These are phyloP conservation scores for Ecliptopera silaceata DNA, from an alignment of 2,888 invertebrate species.

Conservation along the genomic window DNA sequence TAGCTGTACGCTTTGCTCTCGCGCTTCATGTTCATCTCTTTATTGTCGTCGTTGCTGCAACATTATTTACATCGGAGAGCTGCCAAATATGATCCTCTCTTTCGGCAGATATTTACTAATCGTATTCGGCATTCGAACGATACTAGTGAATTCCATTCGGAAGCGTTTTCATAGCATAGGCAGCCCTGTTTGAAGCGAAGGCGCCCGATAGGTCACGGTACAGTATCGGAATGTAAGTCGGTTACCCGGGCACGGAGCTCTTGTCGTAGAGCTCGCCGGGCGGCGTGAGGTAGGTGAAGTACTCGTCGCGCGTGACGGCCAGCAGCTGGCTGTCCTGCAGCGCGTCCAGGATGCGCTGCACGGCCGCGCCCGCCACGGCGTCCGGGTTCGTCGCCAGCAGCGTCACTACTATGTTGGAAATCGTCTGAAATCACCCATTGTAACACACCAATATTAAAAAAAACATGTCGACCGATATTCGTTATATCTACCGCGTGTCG, in stretches of 20 bases:
- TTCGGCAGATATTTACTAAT: no score
- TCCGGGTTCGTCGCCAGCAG: conserved; percentile 86
- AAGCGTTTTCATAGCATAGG: no score
- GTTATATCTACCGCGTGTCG: no score
- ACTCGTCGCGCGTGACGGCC: conserved; percentile 86
- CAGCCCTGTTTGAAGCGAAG: no score
- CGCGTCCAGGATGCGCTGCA: conserved; percentile 83
- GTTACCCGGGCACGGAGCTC: conserved; percentile 81
- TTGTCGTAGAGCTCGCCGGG: conserved; percentile 96
- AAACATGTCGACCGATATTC: no score
- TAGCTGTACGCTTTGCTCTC: conserved; percentile 98
- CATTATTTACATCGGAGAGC: neutral
- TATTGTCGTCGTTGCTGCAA: conserved; percentile 72
- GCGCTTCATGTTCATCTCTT: conserved; percentile 91
- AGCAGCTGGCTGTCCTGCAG: conserved; percentile 86
- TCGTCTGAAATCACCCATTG: conserved; percentile 81
- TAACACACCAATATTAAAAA: no score
- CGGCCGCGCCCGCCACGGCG: conserved; percentile 84
- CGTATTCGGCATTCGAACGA: no score
- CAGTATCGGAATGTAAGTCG: no score
- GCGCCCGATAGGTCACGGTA: no score
- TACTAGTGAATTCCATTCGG: no score
- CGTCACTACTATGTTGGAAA: conserved; percentile 88
- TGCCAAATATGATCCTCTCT: neutral
- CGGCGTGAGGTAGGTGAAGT: conserved; percentile 87